Base-by-base conservation (phyloP, 2,113 vertebrate genomes). In the Pseudonaja textilis region DNA sequence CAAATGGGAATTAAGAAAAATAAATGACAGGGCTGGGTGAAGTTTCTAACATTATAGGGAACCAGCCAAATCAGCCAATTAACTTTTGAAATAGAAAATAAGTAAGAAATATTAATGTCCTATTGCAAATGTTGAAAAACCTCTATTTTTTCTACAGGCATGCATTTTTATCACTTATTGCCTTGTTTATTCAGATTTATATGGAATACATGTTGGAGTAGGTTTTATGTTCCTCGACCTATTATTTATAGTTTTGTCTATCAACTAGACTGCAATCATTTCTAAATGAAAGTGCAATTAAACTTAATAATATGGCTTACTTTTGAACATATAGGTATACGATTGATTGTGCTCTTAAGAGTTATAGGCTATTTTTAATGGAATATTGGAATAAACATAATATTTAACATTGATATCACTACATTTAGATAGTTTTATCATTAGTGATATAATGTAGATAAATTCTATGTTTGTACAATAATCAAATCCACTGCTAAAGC, bases 161-260 rank as follows among this genome's bases (percentile, higher is more conserved):
- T 5, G 18, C 2, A 20, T 50, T 57, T 74, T 56, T 50, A 29
- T 91, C 85, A 45, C 29, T 54, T 55, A 9, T 34, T 89, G 9
- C 7, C 22, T 90, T 89, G 26, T 95, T 91, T 88, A 86, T 22
- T 93, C 14, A 74, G 91, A 94, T 96, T 94, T 90, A 4, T 39
- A 89, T 89, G 55, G 0, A 8, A 87, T 92, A 85, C 18, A 1
- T 55, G 91, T 0, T 1, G 92, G 93, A 91, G 93, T 23, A 94
- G 92, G 93, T 86, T 92, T 92, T 64, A 94, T 89, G 89, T 89
- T 69, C 34, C 69, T 4, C 20, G 1, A 45, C 52, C 5, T 69
- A 23, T 6, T 86, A 29, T 91, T 86, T 85, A 57, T 86, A 57
- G 34, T 18, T 88, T 55, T 88, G 22, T 92, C n/a, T 45, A 47